Conservation (phyloP, 2,113 vertebrate species). For the Ailurus styani region DNA sequence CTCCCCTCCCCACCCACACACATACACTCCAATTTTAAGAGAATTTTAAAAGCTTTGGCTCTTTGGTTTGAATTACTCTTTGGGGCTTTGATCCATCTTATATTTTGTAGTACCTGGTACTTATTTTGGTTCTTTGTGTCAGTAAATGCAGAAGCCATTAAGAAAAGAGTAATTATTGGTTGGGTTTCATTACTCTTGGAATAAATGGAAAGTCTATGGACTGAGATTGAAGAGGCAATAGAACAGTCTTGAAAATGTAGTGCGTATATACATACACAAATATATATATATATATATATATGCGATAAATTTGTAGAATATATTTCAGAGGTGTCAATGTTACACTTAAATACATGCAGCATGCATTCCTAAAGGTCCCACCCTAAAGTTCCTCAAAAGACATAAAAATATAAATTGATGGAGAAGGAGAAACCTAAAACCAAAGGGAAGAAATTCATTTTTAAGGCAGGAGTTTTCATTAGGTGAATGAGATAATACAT, state of each 20-base stretch:
- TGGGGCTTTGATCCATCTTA: not conserved
- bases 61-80: not conserved
- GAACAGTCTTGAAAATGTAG: not conserved
- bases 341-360: not conserved
- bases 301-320: not conserved
- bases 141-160: slow-evolving; percentile 18
- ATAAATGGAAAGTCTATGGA: not conserved
- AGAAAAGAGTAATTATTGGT: not conserved
- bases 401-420: not conserved
- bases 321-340: not conserved
- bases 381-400: not conserved
- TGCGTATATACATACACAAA: not conserved
- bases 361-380: not conserved
- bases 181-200: not conserved
- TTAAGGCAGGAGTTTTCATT: not conserved
- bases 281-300: not conserved
- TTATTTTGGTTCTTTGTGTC: not conserved
- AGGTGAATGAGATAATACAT: not conserved
- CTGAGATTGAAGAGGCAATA: not conserved
- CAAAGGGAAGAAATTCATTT: not conserved
- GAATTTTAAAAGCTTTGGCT: not conserved
- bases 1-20: not conserved
- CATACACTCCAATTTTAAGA: not conserved
- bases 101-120: not conserved
- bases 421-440: not conserved